A percentile compares a stretch with the other conserved stretches of the same genome.
Evolutionary conservation across 1,140 invertebrate species (phyloP).

Genomic region (Liolophura sinensis): DNA sequence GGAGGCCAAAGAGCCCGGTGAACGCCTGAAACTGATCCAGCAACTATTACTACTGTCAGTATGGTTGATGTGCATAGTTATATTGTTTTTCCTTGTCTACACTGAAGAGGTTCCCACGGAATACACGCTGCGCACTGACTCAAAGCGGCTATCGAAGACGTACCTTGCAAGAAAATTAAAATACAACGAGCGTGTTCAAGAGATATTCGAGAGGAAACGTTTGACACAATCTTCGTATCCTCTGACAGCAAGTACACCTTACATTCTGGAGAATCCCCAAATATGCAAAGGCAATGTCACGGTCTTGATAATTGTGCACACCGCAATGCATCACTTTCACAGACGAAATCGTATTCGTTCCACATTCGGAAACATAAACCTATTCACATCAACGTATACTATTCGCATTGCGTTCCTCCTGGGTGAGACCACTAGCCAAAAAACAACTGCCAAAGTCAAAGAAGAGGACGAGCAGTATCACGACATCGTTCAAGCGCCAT

Average conservation of each 20-base stretch:
- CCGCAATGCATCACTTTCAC: constrained; percentile 20
- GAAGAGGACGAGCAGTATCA: background rate
- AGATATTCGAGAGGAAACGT: no score
- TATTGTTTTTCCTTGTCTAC: no score
- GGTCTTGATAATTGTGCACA: constrained; percentile 13
- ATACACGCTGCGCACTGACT: no score
- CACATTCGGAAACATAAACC: constrained; percentile 19
- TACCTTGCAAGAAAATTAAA: no score
- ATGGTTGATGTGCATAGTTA: no score
- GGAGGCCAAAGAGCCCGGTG: no score
- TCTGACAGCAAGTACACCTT: background rate
- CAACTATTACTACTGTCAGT: no score
- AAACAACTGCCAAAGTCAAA: constrained; percentile 5
- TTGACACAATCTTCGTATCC: constrained; percentile 4
- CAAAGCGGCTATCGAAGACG: no score
- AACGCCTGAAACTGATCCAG: no score
- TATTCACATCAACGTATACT: constrained; percentile 7
- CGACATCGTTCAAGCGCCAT: background rate
- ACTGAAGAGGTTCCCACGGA: no score
- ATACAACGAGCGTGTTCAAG: no score
- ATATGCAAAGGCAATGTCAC: background rate
- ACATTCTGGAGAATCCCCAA: constrained; percentile 5
- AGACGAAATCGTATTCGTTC: constrained; percentile 21
- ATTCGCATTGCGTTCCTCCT: constrained; percentile 35
- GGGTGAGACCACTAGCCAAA: constrained; percentile 18